These are phyloP conservation scores for Pangasius larnaudii DNA, from an alignment of 2,797 vertebrate genomes.

Conservation along the genomic window DNA sequence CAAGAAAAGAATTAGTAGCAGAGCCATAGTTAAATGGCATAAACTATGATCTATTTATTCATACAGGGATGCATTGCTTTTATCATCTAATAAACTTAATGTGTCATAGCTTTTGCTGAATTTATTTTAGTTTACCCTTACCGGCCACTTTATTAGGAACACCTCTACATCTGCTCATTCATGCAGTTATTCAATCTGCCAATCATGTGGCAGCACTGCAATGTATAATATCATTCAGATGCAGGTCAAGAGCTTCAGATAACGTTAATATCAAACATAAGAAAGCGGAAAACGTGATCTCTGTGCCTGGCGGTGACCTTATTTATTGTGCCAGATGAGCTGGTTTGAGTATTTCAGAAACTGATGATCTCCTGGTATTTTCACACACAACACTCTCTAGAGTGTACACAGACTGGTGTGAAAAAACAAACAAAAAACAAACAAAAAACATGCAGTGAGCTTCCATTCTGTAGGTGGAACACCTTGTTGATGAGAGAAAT, in stretches of 20 bases:
- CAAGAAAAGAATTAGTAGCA: background rate
- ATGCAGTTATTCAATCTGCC: background rate
- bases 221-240: background rate
- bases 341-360: background rate
- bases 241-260: background rate
- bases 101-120: background rate
- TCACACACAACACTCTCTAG: background rate
- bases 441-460: background rate
- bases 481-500: background rate
- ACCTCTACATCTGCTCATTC: background rate
- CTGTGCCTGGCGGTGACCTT: background rate
- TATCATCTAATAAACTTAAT: background rate
- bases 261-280: background rate
- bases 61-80: background rate
- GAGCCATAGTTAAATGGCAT: background rate
- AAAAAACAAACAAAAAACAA: too few species aligned
- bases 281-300: background rate
- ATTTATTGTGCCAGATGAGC: background rate
- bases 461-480: background rate
- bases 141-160: background rate
- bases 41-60: background rate
- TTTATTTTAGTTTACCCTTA: background rate
- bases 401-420: background rate
- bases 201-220: background rate
- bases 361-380: background rate